Percentiles rank a stretch among this genome's conserved stretches.
These are phyloP conservation scores for Nothobranchius kuhntae DNA, from an alignment of 2,113 vertebrate genomes.

Conservation along the genomic window DNA sequence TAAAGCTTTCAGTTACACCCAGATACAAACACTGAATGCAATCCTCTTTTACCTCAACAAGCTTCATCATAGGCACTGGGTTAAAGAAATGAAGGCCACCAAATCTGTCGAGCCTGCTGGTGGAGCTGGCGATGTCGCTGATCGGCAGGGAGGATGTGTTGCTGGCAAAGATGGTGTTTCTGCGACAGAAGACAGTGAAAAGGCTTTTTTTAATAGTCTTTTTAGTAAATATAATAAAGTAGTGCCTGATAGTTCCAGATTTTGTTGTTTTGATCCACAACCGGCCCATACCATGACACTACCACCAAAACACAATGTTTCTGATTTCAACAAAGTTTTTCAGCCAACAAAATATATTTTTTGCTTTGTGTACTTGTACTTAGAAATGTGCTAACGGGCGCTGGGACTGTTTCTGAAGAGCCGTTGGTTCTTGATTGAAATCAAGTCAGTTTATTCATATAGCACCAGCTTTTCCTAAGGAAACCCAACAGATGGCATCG, in stretches of 20 bases:
- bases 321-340: no score
- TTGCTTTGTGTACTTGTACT: no score
- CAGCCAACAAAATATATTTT: background rate
- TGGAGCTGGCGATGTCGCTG: constrained; percentile 87
- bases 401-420: no score
- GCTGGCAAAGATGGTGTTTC: constrained; percentile 94
- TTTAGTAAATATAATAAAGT: background rate
- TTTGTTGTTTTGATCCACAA: background rate
- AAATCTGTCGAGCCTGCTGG: constrained; percentile 89
- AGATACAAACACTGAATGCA: no score
- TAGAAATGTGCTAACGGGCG: no score
- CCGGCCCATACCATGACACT: background rate
- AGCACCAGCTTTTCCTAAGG: no score
- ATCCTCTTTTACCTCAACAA: constrained; percentile 85
- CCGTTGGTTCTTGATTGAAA: no score
- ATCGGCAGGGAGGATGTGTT: constrained; percentile 97
- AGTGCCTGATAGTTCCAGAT: background rate
- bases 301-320: background rate
- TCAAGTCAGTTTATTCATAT: no score
- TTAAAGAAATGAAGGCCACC: constrained; percentile 98
- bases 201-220: background rate
- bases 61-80: constrained; percentile 96
- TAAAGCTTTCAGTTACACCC: no score
- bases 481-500: no score
- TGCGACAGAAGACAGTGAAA: constrained; percentile 50